These are phyloP conservation scores for Acestrorhynchus altus DNA, from an alignment of 2,797 vertebrate genomes.

Conservation along the genomic window DNA sequence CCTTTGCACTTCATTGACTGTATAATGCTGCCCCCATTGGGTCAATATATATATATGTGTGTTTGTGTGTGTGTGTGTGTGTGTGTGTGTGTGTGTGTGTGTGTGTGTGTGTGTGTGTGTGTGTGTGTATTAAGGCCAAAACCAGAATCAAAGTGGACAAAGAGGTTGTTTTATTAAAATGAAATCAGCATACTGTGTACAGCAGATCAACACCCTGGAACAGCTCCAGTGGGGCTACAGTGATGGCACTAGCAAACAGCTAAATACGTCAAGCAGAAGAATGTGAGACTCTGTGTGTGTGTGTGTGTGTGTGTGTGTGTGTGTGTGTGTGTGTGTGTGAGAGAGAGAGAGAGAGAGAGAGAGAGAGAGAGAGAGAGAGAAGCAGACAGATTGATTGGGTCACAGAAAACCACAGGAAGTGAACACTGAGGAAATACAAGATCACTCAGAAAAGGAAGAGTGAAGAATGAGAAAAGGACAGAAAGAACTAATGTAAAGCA, in stretches of 20 bases:
- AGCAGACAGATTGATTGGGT: too few relatives aligned
- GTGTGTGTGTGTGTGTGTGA: too few relatives aligned
- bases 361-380: too few relatives aligned
- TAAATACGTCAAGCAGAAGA: background rate
- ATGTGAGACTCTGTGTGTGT: too few relatives aligned
- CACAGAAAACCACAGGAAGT: too few relatives aligned
- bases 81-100: background rate
- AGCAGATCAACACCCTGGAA: slow-evolving; percentile 4
- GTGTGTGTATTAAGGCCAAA: background rate
- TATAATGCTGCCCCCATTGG: too few relatives aligned
- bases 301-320: too few relatives aligned
- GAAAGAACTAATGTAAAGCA: background rate
- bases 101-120: background rate
- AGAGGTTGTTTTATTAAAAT: background rate
- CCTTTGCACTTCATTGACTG: too few relatives aligned
- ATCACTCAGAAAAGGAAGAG: too few relatives aligned
- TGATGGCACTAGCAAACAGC: slow-evolving; percentile 6
- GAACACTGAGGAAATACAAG: too few relatives aligned
- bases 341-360: too few relatives aligned
- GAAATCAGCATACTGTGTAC: background rate
- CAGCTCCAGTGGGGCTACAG: background rate
- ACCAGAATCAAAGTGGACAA: background rate
- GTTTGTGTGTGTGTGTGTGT: background rate
- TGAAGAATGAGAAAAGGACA: background rate
- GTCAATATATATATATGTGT: too few relatives aligned